phyloP scores from a whole-genome alignment of 2,888 invertebrate species.

The Antheraea assamensis region DNA sequence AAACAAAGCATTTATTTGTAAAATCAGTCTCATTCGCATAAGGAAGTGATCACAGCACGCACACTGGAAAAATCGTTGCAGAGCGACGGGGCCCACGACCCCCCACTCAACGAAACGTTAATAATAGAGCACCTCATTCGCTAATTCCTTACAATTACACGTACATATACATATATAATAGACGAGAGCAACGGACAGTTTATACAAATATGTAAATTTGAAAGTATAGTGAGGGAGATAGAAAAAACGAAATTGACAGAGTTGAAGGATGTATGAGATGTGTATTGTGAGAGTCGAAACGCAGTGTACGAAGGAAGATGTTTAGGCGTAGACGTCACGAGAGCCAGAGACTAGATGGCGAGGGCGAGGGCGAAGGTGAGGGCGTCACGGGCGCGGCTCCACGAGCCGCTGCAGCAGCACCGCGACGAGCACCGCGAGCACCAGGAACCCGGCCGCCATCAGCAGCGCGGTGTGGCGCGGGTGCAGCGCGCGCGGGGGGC shows the following conservation, averaged over 20 bases:
- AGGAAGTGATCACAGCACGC: conserved; percentile 82
- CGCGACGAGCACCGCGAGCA: conserved; percentile 84
- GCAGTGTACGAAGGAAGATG: background rate
- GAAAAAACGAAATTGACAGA: background rate
- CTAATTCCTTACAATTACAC: conserved; percentile 72
- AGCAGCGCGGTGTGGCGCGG: conserved; percentile 83
- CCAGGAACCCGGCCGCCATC: conserved; percentile 82
- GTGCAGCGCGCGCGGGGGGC: conserved; percentile 69
- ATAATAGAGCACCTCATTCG: conserved; percentile 77
- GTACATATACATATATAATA: conserved; percentile 39
- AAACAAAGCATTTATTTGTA: conserved; percentile 75
- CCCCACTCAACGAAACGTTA: conserved; percentile 64
- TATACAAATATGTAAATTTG: background rate
- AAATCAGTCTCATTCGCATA: conserved; percentile 83
- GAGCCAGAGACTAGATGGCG: background rate
- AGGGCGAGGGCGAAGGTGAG: background rate
- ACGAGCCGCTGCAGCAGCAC: conserved; percentile 82
- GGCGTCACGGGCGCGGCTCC: conserved; percentile 72
- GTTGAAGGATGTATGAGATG: no score
- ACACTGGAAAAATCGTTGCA: conserved; percentile 79
- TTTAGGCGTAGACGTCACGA: background rate
- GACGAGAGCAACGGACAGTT: conserved; percentile 9
- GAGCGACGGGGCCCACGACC: conserved; percentile 69
- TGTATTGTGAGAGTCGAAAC: no score
- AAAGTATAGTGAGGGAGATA: background rate